These are phyloP conservation scores for Chrysolina haemoptera DNA, from an alignment of 2,888 invertebrate species.

Conservation along the genomic window DNA sequence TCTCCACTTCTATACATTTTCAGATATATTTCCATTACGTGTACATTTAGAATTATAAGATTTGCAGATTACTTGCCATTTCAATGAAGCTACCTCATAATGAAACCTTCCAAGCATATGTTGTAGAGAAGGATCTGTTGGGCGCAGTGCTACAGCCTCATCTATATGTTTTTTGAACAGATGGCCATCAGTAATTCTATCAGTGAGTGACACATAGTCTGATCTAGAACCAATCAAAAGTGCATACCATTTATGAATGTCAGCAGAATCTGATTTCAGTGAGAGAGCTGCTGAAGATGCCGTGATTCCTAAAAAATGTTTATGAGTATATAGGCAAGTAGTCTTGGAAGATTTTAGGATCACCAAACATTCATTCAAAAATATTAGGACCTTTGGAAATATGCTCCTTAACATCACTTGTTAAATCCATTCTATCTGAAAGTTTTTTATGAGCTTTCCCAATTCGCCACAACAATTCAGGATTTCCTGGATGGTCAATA, in stretches of 20 bases:
- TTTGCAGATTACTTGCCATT: conserved; percentile 59
- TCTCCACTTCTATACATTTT: too few species aligned
- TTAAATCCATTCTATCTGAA: conserved; percentile 53
- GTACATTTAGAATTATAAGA: too few species aligned
- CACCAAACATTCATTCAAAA: neutral
- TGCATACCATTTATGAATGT: conserved; percentile 83
- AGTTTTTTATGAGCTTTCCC: conserved; percentile 65
- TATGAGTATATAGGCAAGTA: neutral
- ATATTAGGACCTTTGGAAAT: conserved; percentile 61
- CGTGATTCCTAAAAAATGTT: conserved; percentile 70
- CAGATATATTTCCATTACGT: too few species aligned
- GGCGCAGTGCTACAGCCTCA: conserved; percentile 75
- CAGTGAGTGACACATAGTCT: conserved; percentile 75
- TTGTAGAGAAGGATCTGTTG: conserved; percentile 76
- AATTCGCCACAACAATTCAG: conserved; percentile 64
- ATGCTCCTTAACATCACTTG: conserved; percentile 55
- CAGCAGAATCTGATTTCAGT: conserved; percentile 70
- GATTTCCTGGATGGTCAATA: conserved; percentile 60
- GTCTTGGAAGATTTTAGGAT: neutral
- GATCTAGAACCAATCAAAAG: conserved; percentile 74
- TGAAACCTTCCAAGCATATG: conserved; percentile 81
- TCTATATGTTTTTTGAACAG: conserved; percentile 80
- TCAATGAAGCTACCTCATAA: conserved; percentile 73
- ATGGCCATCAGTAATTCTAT: conserved; percentile 78
- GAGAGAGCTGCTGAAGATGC: conserved; percentile 73